A percentile compares a stretch with the other conserved stretches of the same genome.
Conservation (phyloP, 2,113 vertebrate species). For the Hypanus sabinus region DNA sequence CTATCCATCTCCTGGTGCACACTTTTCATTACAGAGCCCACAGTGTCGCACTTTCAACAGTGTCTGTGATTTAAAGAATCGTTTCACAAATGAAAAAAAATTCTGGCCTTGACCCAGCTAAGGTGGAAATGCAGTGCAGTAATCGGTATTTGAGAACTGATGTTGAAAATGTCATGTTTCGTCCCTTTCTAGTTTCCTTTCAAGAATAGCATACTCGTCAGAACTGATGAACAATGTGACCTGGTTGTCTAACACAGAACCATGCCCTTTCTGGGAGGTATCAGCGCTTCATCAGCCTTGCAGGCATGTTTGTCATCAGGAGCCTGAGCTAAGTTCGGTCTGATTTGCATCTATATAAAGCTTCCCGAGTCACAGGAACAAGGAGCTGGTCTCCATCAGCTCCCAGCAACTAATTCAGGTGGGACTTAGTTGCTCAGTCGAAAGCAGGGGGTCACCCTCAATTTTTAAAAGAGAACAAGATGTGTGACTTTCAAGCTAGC, state of each 20-base stretch:
- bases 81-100: neutral
- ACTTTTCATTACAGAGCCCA: neutral
- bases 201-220: slow-evolving; percentile 20
- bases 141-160: neutral
- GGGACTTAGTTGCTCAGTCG: neutral
- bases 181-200: neutral
- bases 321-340: neutral
- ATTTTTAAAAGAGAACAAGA: neutral
- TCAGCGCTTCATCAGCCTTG: neutral
- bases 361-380: slow-evolving; percentile 12
- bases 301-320: slow-evolving; percentile 23
- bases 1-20: neutral
- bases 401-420: slow-evolving; percentile 19
- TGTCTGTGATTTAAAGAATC: neutral
- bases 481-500: neutral
- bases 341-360: slow-evolving; percentile 32
- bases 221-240: slow-evolving; percentile 2
- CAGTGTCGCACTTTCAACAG: neutral
- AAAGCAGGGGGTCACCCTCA: slow-evolving; percentile 1
- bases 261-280: slow-evolving; percentile 28
- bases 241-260: slow-evolving; percentile 7
- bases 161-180: slow-evolving; percentile 23
- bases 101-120: neutral
- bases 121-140: neutral
- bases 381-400: slow-evolving; percentile 1